A percentile compares a stretch with the other conserved stretches of the same genome.
phyloP scores from a whole-genome alignment of 2,113 vertebrate species.

The Xerus inauris region DNA sequence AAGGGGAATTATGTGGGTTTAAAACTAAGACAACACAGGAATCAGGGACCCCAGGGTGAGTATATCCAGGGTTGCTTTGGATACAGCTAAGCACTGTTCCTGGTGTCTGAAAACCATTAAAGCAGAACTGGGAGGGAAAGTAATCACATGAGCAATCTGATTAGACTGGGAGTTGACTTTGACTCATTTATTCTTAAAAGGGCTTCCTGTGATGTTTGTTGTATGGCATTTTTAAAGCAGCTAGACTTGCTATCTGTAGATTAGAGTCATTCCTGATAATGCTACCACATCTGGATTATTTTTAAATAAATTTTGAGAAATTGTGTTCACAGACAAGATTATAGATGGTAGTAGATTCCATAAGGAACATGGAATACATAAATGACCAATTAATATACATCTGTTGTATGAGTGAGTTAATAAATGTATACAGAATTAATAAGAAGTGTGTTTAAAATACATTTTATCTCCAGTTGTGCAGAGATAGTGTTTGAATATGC shows the following conservation, averaged over 20 bases:
- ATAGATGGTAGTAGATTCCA: neutral
- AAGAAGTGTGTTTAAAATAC: neutral
- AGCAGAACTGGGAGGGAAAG: neutral
- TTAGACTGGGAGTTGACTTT: neutral
- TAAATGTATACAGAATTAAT: neutral
- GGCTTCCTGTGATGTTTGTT: neutral
- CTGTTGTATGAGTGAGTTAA: neutral
- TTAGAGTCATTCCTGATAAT: neutral
- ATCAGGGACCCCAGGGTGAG: neutral
- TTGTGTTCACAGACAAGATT: neutral
- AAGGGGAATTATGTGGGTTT: neutral
- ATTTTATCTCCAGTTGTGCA: slow-evolving; percentile 1
- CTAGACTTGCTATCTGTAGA: neutral
- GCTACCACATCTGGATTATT: neutral
- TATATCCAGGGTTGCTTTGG: neutral
- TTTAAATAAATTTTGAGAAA: neutral
- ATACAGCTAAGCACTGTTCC: neutral
- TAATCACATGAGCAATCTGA: neutral
- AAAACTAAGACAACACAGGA: neutral
- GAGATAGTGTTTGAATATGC: neutral
- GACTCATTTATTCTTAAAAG: neutral
- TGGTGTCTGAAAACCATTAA: neutral
- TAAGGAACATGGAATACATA: neutral
- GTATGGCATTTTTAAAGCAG: neutral
- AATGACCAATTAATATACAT: neutral